A percentile compares a stretch with the other conserved stretches of the same genome.
phyloP scores from a whole-genome alignment of 2,888 invertebrate species.

The Dynastes maya region DNA sequence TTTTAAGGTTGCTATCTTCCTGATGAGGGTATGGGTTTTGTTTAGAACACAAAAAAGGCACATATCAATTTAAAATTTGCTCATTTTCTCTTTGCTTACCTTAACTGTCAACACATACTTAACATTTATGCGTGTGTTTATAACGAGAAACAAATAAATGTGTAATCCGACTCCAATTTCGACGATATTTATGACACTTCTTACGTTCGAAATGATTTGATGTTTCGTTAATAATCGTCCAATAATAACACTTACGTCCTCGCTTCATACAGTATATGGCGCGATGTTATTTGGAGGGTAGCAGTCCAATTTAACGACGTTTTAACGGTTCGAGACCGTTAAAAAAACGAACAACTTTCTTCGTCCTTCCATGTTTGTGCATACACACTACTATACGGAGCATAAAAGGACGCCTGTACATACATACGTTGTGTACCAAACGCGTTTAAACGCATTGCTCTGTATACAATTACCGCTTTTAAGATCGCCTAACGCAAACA shows the following conservation, averaged over 20 bases:
- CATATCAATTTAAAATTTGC: too few relatives aligned
- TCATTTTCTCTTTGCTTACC: too few relatives aligned
- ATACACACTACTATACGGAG: slow-evolving; percentile 2
- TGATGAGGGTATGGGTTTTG: too few relatives aligned
- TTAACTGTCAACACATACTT: too few relatives aligned
- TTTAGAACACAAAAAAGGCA: too few relatives aligned
- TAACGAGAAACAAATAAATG: neutral
- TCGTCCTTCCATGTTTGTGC: slow-evolving; percentile 38
- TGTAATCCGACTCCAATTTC: slow-evolving; percentile 14
- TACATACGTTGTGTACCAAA: slow-evolving; percentile 17
- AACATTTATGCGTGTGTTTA: too few relatives aligned
- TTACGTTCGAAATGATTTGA: neutral
- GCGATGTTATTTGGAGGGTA: slow-evolving; percentile 29
- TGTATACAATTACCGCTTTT: slow-evolving; percentile 45
- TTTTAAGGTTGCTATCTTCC: too few relatives aligned
- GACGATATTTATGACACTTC: slow-evolving; percentile 15
- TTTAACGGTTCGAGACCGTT: slow-evolving; percentile 36
- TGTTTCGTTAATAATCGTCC: neutral
- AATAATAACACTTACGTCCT: neutral
- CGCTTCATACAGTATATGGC: neutral
- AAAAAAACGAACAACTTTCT: slow-evolving; percentile 35
- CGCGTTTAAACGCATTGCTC: slow-evolving; percentile 28
- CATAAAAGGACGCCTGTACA: slow-evolving; percentile 27
- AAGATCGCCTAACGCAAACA: slow-evolving; percentile 41
- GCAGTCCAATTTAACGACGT: slow-evolving; percentile 35